phyloP scores from a whole-genome alignment of 2,888 invertebrate genomes.

The Lithodes maja region DNA sequence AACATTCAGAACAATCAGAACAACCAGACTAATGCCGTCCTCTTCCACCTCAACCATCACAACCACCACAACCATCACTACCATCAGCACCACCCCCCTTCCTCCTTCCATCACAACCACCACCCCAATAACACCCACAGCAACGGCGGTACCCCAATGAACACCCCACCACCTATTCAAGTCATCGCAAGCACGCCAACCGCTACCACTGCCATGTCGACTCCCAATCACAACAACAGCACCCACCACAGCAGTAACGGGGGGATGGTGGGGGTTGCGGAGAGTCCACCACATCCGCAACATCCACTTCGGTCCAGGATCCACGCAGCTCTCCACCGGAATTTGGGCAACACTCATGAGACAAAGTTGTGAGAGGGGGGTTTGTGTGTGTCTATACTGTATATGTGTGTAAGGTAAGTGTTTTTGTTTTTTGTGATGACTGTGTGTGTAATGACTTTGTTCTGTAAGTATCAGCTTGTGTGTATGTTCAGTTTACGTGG shows the following conservation, averaged over 20 bases:
- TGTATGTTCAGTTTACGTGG: too few species aligned
- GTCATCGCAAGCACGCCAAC: conserved; percentile 58
- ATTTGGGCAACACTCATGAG: conserved; percentile 64
- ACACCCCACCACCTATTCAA: neutral
- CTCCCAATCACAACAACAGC: conserved; percentile 45
- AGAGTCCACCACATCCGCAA: conserved; percentile 51
- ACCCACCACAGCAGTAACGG: conserved; percentile 10
- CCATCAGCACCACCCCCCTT: conserved; percentile 8
- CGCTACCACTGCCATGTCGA: conserved; percentile 53
- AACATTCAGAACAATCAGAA: conserved; percentile 54
- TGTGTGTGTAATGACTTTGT: too few species aligned
- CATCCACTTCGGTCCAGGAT: conserved; percentile 59
- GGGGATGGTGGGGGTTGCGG: neutral
- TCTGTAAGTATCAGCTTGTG: too few species aligned
- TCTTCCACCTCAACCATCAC: conserved; percentile 28
- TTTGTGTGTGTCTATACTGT: neutral
- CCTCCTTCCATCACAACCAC: conserved; percentile 8
- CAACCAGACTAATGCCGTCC: conserved; percentile 56
- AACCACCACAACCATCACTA: conserved; percentile 27
- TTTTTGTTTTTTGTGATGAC: too few species aligned
- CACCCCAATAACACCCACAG: neutral
- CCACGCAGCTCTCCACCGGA: conserved; percentile 60
- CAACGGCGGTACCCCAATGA: neutral
- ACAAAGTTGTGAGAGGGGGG: conserved; percentile 58
- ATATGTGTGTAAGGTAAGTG: neutral